Conservation (phyloP, 2,797 vertebrate species). For the Epinephelus awoara region DNA sequence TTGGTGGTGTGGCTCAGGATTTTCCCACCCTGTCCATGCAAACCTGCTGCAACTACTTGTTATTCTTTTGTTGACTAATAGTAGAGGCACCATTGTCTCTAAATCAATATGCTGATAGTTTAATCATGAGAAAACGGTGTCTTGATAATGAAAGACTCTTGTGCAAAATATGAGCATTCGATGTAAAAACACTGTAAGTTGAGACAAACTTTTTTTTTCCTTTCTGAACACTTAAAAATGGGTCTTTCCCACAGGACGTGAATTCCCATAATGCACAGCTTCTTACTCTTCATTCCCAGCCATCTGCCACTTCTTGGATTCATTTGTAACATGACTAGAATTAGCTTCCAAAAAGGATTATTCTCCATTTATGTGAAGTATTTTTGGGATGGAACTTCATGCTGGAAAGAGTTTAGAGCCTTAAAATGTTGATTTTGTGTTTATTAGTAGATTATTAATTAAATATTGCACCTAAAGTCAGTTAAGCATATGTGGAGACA, state of each 20-base stretch:
- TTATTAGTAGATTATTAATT: not conserved
- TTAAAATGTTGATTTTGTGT: not conserved
- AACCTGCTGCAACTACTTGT: not conserved
- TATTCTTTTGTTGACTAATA: not conserved
- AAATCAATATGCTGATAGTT: not conserved
- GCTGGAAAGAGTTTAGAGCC: not conserved
- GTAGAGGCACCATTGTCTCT: not conserved
- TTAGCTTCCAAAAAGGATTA: slow-evolving; percentile 8
- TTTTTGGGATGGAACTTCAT: slow-evolving; percentile 4
- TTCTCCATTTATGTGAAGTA: slow-evolving; percentile 10
- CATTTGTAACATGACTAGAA: slow-evolving; percentile 18
- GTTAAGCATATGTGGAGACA: not conserved
- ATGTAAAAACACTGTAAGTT: not conserved
- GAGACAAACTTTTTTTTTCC: not conserved
- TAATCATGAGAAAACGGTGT: not conserved
- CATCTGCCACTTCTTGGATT: slow-evolving; percentile 63
- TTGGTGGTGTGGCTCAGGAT: not conserved
- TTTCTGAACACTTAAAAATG: slow-evolving; percentile 18
- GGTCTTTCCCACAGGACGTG: slow-evolving; percentile 32
- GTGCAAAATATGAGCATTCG: too few species aligned
- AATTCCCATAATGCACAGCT: slow-evolving; percentile 60
- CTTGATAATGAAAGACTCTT: not conserved
- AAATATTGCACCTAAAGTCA: not conserved
- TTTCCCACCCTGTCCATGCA: not conserved
- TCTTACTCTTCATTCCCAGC: slow-evolving; percentile 26